Base-by-base conservation (phyloP, 2,797 vertebrate genomes). In the Enteromius thamalakanensis region DNA sequence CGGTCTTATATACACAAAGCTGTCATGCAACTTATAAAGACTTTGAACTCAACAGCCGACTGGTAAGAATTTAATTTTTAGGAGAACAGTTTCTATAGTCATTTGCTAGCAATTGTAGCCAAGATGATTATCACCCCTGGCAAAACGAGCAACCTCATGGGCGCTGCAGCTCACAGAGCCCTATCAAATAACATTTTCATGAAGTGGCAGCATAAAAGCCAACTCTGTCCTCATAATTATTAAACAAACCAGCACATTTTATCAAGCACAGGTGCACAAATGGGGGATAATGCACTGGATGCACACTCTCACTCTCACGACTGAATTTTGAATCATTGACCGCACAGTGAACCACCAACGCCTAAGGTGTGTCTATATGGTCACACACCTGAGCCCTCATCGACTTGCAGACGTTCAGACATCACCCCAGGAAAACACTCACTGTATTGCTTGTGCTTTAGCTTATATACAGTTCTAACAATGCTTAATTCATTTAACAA, bases 281-380 rank as follows among this genome's bases (percentile, higher is more conserved):
- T 26, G 49, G 42, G 69, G 49, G 67, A 80, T 37, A 64, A 81
- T 72, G 29, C 14, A 26, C 23, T 47, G 2, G 1, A 82, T 68
- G 60, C 21, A 74, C n/a, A 17, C 32, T 76, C 9, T 29, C 72
- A 21, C n/a, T n/a, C n/a, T 76, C 23, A 55, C 4, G 10, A 58
- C 60, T 86, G 1, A 85, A 86, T 81, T 74, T 85, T 86, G 65
- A 86, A 86, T 86, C 26, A 1, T 3, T 85, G 85, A 42, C 81
- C 40, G 6, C 49, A 51, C 11, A 37, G 21, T 85, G 85, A 86
- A 83, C 83, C 32, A 0, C 62, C 3, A 34, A 7, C 2, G 55
- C 42, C 23, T 42, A 32, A 45, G 62, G 58, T 62, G 29, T 70
- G 69, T 74, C 11, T 71, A 3, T 7, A 45, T 34, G 29, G 74